These are phyloP conservation scores for Andrena hattorfiana DNA, from an alignment of 2,888 invertebrate genomes.

Conservation along the genomic window DNA sequence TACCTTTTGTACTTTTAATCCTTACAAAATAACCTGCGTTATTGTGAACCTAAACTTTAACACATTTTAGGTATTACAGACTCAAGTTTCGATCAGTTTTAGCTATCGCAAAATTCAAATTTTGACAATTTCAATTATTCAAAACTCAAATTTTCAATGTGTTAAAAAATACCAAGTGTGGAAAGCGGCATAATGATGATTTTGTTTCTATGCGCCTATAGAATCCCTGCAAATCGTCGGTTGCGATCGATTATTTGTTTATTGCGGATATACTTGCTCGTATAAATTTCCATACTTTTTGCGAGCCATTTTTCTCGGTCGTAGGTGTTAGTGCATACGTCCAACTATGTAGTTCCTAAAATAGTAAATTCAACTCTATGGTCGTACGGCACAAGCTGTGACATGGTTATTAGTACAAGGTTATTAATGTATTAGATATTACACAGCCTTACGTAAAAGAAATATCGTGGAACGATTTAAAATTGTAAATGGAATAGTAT, in stretches of 20 bases:
- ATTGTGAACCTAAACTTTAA: neutral
- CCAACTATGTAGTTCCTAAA: neutral
- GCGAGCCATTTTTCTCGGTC: neutral
- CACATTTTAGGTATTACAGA: neutral
- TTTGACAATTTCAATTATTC: neutral
- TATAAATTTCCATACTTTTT: constrained; percentile 11
- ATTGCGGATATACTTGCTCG: neutral
- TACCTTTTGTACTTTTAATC: neutral
- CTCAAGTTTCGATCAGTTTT: neutral
- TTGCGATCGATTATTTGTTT: neutral
- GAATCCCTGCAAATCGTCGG: neutral
- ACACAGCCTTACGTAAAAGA: neutral
- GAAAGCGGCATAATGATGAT: neutral
- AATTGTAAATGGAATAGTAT: neutral
- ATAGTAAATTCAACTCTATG: neutral
- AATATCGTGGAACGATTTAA: neutral
- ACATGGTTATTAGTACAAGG: neutral
- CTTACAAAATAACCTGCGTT: neutral
- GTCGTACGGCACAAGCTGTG: neutral
- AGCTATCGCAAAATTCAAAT: neutral
- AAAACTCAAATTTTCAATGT: neutral
- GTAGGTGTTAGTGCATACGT: neutral
- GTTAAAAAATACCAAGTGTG: neutral
- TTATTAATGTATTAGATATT: neutral
- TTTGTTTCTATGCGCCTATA: neutral